Evolutionary conservation across 2,797 vertebrate genomes (phyloP), one percentile per base, ranked within the genome.

Genomic region (Melanotaenia boesemani): DNA sequence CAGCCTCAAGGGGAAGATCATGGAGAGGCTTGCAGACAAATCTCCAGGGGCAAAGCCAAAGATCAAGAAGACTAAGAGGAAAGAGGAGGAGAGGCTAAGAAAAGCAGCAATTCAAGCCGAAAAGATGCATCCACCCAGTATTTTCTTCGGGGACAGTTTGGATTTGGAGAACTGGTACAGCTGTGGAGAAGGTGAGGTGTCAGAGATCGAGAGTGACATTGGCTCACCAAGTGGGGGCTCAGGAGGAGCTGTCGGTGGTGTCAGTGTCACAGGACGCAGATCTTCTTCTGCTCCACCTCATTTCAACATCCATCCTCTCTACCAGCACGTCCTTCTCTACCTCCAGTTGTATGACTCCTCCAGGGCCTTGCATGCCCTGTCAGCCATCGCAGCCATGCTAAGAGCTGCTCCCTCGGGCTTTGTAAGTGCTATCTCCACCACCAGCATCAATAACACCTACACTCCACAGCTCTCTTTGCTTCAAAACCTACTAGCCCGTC

Each of bases 91-190:
- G 77, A 89, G 88, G 67, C 92, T 77, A 66, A 96, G 95, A 82
- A 98, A 97, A 84, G 94, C 95, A 75, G 96, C 96, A 55, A 84
- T 70, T 34, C 96, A 96, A 77, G 91, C 93, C 3, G 97, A 99
- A 67, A 98, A 97, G 75, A 83, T 93, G 39, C 96, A 94, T 12
- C 96, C 96, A 62, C 94, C 96, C 61, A 97, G 92, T 20, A 95
- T 99, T 68, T 99, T 99, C 89, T 99, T 99, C n/a, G 97, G 97
- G 6, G 98, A 99, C 86, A 98, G 97, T 74, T 94, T 99, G 70
- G 98, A 99, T 89, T 94, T 99, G 74, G 98, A 99, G 88, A 99
- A 99, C 83, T 99, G 98, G 98, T 99, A 99, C 84, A 99, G 98
- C 90, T 99, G 98, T 73, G 98, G 98, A 46, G 98, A 99, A 81